Base-by-base conservation (phyloP, 2,888 invertebrate genomes). In the Cantharis rufa region DNA sequence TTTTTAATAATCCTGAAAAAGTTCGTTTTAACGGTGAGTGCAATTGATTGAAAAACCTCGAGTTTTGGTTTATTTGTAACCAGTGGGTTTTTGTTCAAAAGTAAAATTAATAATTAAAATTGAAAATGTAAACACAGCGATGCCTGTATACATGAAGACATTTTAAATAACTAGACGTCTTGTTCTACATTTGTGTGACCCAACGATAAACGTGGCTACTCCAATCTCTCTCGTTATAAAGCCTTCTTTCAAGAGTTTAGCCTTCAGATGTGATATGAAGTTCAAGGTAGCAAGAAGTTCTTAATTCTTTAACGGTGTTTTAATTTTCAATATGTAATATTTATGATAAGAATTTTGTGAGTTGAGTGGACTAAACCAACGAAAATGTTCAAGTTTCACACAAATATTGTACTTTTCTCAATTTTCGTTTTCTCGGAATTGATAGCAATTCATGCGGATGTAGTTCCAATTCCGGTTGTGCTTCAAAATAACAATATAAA, bases 161-260 rank as follows among this genome's bases (percentile, higher is more conserved):
- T 48, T 48, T 48, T 48, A 48, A 48, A 63, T 71, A 63, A 73
- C 70, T 69, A 78, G 78, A 75, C 78, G 27, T 24, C 71, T 13
- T 76, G 80, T 81, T 81, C 81, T 32, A 81, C 81, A 81, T 81
- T 79, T 77, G 77, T 64, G 62, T 48, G 78, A 78, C 75, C 78
- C 74, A 75, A 72, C 77, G 76, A 78, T 81, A 83, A 83, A 83
- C 82, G 83, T 84, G 82, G 69, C 80, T 81, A 82, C 81, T 81
- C 80, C 85, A 84, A 86, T 87, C 87, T 87, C 86, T 85, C 86
- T 86, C 84, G 82, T 77, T 87, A 86, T 86, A 86, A 87, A 87
- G 84, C 84, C 85, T 82, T 84, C 83, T 81, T 77, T 76, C 82
- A 80, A 18, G 80, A 78, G 81, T 81, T 79, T 82, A 83, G 84